Evolutionary conservation across 2,888 invertebrate genomes (phyloP), one percentile per base, ranked within the genome.

Genomic region (Embidobia sp.): DNA sequence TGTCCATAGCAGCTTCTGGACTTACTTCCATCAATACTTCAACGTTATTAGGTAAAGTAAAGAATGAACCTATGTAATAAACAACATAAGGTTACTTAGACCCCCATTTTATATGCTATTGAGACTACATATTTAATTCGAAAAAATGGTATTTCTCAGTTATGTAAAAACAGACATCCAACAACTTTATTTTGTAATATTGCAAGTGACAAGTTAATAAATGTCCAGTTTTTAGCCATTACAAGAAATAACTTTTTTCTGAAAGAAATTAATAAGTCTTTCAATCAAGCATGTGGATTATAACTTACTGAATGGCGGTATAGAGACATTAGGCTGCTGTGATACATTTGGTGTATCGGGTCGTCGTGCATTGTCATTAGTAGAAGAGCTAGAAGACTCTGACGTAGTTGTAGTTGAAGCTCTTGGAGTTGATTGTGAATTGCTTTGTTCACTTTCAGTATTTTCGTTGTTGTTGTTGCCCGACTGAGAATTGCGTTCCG

Each of bases 11-110:
- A 85, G 90, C 89, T 83, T 91, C 91, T 13, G 91, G 91, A 40
- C 90, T 91, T 55, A 91, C 90, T 84, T 91, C 93, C 92, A 94
- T 93, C 81, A 93, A 91, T 74, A 93, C 91, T 81, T 92, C 92
- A 64, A 92, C 90, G 83, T 92, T 91, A 79, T 87, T 85, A 29
- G 90, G 84, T 33, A 90, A 81, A 73, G 88, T 88, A 53, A 89
- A 85, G 26, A 88, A 80, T 48, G 86, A 83, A 72, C 84, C 86
- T 84, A 49, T n/a, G 33, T 33, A 51, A 51, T 19, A 35, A 75
- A 31, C 15, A 8, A 6, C 7, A 59, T 4, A 19, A 35, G 15
- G 13, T 40, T 42, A 22, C 22, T 22, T n/a, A n/a, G n/a, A n/a
- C n/a, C n/a, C n/a, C n/a, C n/a, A n/a, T n/a, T n/a, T n/a, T n/a